Conservation (phyloP, 2,888 invertebrate species). For the Trichopria drosophilae region DNA sequence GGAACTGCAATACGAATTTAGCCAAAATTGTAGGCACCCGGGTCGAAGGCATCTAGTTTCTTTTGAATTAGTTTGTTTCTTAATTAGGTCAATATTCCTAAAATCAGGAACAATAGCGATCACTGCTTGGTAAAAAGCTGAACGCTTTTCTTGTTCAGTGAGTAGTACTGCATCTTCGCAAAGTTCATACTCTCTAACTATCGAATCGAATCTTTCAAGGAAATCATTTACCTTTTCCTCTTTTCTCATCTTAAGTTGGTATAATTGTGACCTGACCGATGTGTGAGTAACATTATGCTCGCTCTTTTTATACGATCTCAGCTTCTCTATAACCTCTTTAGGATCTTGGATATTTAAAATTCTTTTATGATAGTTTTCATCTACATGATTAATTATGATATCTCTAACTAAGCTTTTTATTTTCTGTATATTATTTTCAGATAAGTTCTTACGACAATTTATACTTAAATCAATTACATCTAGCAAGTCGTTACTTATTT, state of each 20-base stretch:
- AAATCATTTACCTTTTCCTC: constrained; percentile 30
- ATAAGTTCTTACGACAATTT: constrained; percentile 7
- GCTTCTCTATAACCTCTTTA: constrained; percentile 25
- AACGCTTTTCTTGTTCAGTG: constrained; percentile 31
- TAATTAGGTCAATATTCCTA: constrained; percentile 21
- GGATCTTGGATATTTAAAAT: constrained; percentile 26
- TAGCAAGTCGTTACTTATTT: constrained; percentile 26
- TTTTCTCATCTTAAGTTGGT: constrained; percentile 26
- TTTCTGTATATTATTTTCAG: neutral
- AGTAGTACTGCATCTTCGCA: constrained; percentile 23
- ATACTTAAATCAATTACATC: constrained; percentile 24
- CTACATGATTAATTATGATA: constrained; percentile 30
- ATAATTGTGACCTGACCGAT: constrained; percentile 27
- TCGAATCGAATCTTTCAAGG: constrained; percentile 27
- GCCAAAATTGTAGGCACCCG: too few species aligned
- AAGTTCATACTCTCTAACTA: constrained; percentile 29
- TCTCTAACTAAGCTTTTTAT: constrained; percentile 23
- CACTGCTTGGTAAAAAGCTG: constrained; percentile 29
- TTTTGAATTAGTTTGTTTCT: constrained; percentile 17
- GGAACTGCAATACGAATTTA: too few species aligned
- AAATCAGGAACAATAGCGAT: constrained; percentile 16
- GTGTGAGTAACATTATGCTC: constrained; percentile 28
- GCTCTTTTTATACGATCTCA: constrained; percentile 20
- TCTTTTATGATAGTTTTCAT: constrained; percentile 29
- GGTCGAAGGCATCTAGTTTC: too few species aligned